phyloP scores from a whole-genome alignment of 2,888 invertebrate species.

The Ectobius pallidus region DNA sequence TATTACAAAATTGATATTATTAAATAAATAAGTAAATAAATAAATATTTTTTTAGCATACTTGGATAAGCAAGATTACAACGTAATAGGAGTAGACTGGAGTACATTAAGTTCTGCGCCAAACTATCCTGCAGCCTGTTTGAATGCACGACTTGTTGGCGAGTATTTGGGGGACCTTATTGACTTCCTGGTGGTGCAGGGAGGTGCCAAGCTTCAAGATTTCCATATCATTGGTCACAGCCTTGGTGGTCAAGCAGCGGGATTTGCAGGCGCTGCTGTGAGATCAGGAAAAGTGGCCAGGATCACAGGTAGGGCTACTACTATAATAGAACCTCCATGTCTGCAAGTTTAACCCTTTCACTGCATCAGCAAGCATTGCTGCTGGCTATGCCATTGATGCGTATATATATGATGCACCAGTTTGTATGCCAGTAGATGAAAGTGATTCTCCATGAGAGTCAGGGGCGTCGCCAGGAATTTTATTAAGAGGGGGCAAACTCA shows the following conservation, averaged over 20 bases:
- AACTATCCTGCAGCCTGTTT: constrained; percentile 45
- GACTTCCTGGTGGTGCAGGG: constrained; percentile 48
- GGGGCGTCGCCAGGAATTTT: no score
- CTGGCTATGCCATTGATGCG: no score
- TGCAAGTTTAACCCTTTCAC: no score
- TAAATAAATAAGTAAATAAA: no score
- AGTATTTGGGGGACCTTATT: constrained; percentile 50
- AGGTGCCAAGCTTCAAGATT: constrained; percentile 46
- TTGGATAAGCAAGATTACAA: constrained; percentile 55
- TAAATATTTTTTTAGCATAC: constrained; percentile 51
- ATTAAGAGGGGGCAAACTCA: no score
- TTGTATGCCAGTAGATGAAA: no score
- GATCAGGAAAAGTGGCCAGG: constrained; percentile 51
- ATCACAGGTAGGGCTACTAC: constrained; percentile 55
- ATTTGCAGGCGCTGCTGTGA: constrained; percentile 47
- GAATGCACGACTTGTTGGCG: constrained; percentile 48
- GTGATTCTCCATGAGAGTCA: no score
- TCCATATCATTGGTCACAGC: constrained; percentile 54
- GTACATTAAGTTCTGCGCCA: constrained; percentile 45
- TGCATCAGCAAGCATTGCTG: no score
- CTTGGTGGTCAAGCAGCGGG: constrained; percentile 54
- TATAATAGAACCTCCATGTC: no score
- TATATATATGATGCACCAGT: no score
- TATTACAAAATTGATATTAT: no score
- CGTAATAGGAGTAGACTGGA: constrained; percentile 61